phyloP scores from a whole-genome alignment of 2,797 vertebrate species.

The Anisognathus igniventris region DNA sequence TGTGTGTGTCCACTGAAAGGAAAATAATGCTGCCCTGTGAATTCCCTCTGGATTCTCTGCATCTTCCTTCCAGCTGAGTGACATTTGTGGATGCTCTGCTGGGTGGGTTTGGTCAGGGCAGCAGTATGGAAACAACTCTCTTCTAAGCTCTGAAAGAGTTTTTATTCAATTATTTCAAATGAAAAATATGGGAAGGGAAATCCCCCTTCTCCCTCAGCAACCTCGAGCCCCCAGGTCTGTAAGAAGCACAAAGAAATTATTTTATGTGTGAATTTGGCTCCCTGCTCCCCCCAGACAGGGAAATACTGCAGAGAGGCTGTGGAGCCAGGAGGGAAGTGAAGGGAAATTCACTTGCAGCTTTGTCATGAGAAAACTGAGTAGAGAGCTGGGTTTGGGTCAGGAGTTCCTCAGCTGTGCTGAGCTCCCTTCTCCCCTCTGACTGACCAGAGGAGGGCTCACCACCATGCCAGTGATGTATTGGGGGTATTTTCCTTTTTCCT shows the following conservation, averaged over 20 bases:
- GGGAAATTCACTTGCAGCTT: background rate
- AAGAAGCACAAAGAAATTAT: background rate
- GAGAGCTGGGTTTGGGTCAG: background rate
- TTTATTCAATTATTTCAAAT: background rate
- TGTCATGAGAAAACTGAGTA: background rate
- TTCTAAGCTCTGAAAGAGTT: background rate
- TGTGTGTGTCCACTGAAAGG: background rate
- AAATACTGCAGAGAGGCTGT: background rate
- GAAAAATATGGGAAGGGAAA: background rate
- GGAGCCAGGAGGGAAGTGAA: background rate
- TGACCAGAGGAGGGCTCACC: background rate
- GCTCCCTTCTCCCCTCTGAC: background rate
- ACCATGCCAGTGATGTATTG: accelerated
- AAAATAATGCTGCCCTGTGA: background rate
- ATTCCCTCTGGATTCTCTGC: background rate
- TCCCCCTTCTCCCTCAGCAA: background rate
- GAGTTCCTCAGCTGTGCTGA: background rate
- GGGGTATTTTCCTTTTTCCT: background rate
- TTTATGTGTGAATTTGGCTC: background rate
- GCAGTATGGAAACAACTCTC: background rate
- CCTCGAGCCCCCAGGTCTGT: background rate
- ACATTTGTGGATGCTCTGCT: background rate
- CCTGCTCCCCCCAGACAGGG: background rate
- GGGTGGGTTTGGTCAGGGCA: background rate
- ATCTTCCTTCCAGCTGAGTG: background rate